These are phyloP conservation scores for Encarsia formosa DNA, from an alignment of 2,888 invertebrate genomes.

Conservation along the genomic window DNA sequence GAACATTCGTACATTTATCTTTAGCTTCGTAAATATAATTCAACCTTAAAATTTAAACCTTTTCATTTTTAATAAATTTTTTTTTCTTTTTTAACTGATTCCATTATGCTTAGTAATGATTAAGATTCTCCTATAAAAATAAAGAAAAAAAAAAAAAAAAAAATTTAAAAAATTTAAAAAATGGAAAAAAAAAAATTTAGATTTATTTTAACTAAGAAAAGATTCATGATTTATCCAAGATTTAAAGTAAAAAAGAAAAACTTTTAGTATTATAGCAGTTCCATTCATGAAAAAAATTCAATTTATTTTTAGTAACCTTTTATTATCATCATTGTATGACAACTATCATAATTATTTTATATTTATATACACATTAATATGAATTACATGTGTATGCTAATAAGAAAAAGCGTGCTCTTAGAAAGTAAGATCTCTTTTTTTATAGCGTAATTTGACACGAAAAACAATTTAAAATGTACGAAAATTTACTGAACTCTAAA, in stretches of 20 bases:
- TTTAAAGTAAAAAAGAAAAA: too few relatives aligned
- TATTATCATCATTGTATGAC: constrained; percentile 19
- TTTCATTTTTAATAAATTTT: neutral
- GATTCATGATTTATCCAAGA: constrained; percentile 6
- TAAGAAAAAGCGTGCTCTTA: constrained; percentile 36
- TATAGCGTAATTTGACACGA: constrained; percentile 33
- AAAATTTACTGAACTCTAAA: constrained; percentile 30
- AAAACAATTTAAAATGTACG: constrained; percentile 30
- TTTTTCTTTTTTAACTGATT: neutral
- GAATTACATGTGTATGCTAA: constrained; percentile 5
- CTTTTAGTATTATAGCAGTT: constrained; percentile 22
- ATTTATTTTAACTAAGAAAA: constrained; percentile 7
- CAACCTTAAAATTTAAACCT: constrained; percentile 16
- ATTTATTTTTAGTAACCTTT: constrained; percentile 23
- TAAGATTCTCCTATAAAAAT: constrained; percentile 12
- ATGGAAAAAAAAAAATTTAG: too few relatives aligned
- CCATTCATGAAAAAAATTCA: constrained; percentile 14
- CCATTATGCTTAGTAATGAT: neutral
- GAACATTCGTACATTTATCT: constrained; percentile 22
- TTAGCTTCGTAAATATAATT: constrained; percentile 10
- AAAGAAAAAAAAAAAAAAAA: too few relatives aligned
- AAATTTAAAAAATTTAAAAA: too few relatives aligned
- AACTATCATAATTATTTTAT: constrained; percentile 13
- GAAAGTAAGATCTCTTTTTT: constrained; percentile 37
- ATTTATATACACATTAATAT: constrained; percentile 3